These are phyloP conservation scores for Telmatochromis bifrenatus DNA, from an alignment of 2,113 vertebrate species.

Conservation along the genomic window DNA sequence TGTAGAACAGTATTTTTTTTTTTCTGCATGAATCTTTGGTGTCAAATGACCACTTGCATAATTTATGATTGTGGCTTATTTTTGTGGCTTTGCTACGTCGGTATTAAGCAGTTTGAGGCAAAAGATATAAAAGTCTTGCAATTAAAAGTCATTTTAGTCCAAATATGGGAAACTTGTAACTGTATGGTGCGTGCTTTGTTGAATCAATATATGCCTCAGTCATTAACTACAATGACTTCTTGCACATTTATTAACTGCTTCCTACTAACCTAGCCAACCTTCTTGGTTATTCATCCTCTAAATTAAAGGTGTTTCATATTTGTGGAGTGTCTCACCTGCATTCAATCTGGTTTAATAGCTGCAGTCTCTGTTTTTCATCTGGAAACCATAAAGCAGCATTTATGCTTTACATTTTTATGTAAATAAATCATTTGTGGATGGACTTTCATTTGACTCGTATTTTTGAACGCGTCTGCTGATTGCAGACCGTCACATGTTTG, in stretches of 20 bases:
- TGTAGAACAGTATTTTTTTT: not conserved
- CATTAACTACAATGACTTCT: not conserved
- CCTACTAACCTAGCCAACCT: accelerated
- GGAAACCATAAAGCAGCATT: not conserved
- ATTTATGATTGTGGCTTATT: not conserved
- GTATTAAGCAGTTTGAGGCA: not conserved
- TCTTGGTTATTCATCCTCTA: not conserved
- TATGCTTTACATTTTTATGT: not conserved
- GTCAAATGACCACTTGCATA: not conserved
- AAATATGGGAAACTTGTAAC: not conserved
- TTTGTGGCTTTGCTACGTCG: not conserved
- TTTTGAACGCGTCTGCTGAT: not conserved
- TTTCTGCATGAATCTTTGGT: slow-evolving; percentile 30
- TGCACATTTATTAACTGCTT: not conserved
- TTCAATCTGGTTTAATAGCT: not conserved
- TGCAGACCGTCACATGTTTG: not conserved
- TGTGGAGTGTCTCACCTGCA: not conserved
- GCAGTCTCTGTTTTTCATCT: not conserved
- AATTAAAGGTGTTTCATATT: not conserved
- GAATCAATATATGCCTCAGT: not conserved
- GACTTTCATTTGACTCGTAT: not conserved
- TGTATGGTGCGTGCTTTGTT: not conserved
- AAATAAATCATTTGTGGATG: not conserved
- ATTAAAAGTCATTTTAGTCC: slow-evolving; percentile 8
- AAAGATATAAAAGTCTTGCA: not conserved